These are phyloP conservation scores for Lampris megalopsis DNA, from an alignment of 2,113 vertebrate genomes.

Conservation along the genomic window DNA sequence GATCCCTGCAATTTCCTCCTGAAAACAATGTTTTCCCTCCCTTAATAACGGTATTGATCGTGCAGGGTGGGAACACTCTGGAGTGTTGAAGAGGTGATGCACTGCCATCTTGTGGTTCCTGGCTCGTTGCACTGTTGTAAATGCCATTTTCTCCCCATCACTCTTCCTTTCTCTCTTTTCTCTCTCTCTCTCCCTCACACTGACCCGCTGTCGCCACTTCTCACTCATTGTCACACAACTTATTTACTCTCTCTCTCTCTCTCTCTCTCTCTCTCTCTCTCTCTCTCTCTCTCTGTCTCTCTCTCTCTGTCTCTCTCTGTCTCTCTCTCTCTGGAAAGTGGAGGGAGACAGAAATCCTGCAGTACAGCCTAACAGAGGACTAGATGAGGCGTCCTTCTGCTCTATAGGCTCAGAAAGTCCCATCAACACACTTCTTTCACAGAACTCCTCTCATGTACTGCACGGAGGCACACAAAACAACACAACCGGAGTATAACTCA, in stretches of 20 bases:
- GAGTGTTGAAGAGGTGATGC: conserved; percentile 35
- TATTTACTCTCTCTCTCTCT: background rate
- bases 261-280: background rate
- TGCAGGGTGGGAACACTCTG: background rate
- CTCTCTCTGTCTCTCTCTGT: conserved; percentile 2
- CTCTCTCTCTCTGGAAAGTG: conserved; percentile 22
- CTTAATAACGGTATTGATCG: conserved; percentile 21
- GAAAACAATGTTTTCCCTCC: conserved; percentile 22
- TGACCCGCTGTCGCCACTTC: background rate
- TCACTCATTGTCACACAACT: background rate
- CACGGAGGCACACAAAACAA: background rate
- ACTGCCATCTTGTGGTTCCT: conserved; percentile 74
- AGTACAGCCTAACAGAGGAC: conserved; percentile 31
- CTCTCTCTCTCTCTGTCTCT: background rate
- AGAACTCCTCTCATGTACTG: background rate
- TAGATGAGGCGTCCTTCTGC: conserved; percentile 17
- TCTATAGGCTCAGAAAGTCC: conserved; percentile 11
- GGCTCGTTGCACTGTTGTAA: background rate
- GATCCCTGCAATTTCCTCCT: background rate
- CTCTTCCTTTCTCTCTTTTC: background rate
- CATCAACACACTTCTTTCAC: background rate
- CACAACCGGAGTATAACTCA: background rate
- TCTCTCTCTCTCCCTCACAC: background rate
- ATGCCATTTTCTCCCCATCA: background rate
- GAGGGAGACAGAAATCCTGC: conserved; percentile 17